Evolutionary conservation across 1,140 invertebrate species (phyloP), one percentile per base, ranked within the genome.

Genomic region (Geopemphigus sp.): DNA sequence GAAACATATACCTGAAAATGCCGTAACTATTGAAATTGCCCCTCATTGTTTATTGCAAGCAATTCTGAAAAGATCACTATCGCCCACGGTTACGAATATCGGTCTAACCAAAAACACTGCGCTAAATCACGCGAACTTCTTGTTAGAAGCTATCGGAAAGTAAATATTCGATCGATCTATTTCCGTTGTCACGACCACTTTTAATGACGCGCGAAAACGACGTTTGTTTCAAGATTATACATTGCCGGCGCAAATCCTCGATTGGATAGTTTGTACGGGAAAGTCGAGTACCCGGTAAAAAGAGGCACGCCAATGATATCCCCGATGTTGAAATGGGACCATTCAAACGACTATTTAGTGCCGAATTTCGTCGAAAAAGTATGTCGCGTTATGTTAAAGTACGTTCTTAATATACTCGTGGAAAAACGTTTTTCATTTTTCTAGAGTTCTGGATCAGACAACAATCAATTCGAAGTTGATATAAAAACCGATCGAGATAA

Each of bases 81-180:
- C 84, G n/a, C 80, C 87, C 5, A 85, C 85, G 8, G 89, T 90
- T 82, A 86, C 88, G 0, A 93, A 95, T 83, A 87, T 97, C 64
- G 87, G 93, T 1, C 86, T 98, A 0, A 95, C 95, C 78, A 91
- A 94, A 83, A 89, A 90, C 53, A 89, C 88, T 5, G 89, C 91
- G 81, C 87, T 87, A 50, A 91, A 94, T 82, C 94, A 94, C 82
- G 84, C 90, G 0, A 87, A 91, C 47, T 89, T 91, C 80, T 88
- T 96, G 1, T 83, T 93, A 1, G 89, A 92, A 81, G 91, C 89
- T 5, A 89, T 97, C 81, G 90, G 95, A 84, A 87, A 86, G 87
- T 88, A 83, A 84, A 86, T 84, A 64, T 57, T n/a, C 26, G 5
- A 32, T 63, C 8, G 10, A 14, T 12, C 12, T 32, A 32, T 15